Percentiles rank a stretch among this genome's conserved stretches.
phyloP scores from a whole-genome alignment of 2,888 invertebrate genomes.

The Melieria crassipennis region DNA sequence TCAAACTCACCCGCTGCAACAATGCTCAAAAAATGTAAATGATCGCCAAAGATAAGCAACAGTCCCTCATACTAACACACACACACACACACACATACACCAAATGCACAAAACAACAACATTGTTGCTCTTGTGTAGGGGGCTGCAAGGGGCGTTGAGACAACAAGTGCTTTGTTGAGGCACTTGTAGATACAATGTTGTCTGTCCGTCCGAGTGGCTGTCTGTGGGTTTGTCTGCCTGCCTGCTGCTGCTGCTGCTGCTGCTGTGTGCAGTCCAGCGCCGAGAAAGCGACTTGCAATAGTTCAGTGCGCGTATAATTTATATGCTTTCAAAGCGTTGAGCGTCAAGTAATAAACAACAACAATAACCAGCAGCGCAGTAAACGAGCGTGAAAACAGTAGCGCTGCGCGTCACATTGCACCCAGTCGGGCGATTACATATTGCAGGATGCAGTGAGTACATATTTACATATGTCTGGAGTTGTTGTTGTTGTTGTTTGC shows the following conservation, averaged over 20 bases:
- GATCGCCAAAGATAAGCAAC: constrained; percentile 18
- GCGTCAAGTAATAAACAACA: constrained; percentile 37
- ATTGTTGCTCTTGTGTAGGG: neutral
- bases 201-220: neutral
- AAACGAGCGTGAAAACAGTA: constrained; percentile 31
- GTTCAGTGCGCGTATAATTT: constrained; percentile 28
- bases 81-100: neutral
- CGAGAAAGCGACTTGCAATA: too few species aligned
- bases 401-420: neutral
- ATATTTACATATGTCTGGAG: neutral
- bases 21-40: constrained; percentile 28
- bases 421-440: neutral
- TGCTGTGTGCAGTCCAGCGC: neutral
- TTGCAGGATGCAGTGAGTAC: neutral
- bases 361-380: constrained; percentile 24
- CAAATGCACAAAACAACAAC: neutral
- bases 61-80: neutral
- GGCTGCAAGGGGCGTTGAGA: constrained; percentile 1
- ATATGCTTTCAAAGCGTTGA: constrained; percentile 39
- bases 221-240: neutral
- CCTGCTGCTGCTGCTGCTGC: neutral
- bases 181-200: constrained; percentile 18
- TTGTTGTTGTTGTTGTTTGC: too few species aligned
- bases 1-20: constrained; percentile 1
- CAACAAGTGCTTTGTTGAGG: constrained; percentile 25